Conservation (phyloP, 2,113 vertebrate genomes). For the Sitta europaea region DNA sequence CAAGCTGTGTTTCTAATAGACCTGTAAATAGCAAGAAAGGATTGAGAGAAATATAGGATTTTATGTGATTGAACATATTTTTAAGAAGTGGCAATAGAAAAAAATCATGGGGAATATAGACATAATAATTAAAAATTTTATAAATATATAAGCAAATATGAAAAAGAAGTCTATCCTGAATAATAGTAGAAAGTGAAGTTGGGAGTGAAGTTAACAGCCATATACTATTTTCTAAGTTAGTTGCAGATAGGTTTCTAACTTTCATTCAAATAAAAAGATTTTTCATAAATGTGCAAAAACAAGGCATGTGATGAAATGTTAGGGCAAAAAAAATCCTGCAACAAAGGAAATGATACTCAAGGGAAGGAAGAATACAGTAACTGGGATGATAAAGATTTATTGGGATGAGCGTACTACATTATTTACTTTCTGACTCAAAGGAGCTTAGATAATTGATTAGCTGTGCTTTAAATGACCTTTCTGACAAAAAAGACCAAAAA, state of each 20-base stretch:
- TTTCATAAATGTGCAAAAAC: background rate
- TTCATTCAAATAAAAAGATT: background rate
- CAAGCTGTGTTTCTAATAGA: background rate
- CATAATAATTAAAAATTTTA: background rate
- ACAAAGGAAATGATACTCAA: background rate
- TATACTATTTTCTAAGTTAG: background rate
- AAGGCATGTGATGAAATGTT: background rate
- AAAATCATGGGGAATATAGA: background rate
- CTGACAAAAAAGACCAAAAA: background rate
- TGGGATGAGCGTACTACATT: background rate
- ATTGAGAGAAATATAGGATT: background rate
- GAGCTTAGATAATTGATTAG: background rate
- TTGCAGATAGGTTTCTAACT: background rate
- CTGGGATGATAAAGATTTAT: conserved; percentile 1
- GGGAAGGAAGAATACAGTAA: background rate
- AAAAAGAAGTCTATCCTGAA: background rate
- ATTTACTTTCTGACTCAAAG: conserved; percentile 2
- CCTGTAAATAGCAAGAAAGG: background rate
- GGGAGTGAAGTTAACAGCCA: background rate
- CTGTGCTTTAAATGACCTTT: background rate
- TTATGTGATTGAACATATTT: background rate
- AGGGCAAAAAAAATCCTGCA: background rate
- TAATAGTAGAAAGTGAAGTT: background rate
- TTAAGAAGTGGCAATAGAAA: background rate
- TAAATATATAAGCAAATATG: background rate